These are phyloP conservation scores for Plecturocebus donacophilus DNA, from an alignment of 2,113 vertebrate species.

Conservation along the genomic window DNA sequence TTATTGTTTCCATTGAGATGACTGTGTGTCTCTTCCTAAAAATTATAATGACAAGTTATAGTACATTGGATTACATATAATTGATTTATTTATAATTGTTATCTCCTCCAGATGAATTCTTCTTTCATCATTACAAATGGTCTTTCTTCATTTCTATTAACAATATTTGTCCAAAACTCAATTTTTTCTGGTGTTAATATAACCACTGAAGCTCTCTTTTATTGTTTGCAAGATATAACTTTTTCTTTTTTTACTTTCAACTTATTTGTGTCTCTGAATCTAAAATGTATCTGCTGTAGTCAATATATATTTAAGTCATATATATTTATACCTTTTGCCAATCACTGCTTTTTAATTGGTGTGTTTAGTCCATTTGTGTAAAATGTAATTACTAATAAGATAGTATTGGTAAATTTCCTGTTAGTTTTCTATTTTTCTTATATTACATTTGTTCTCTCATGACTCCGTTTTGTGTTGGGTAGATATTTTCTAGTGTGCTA, in stretches of 20 bases:
- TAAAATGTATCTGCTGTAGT: background rate
- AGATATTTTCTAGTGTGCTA: background rate
- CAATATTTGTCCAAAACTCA: background rate
- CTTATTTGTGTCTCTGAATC: background rate
- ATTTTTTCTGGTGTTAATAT: background rate
- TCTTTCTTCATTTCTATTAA: background rate
- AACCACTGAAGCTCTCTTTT: background rate
- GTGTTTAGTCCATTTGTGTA: background rate
- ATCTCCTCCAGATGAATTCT: background rate
- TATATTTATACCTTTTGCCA: background rate
- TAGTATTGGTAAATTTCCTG: background rate
- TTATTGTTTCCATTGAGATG: background rate
- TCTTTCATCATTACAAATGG: background rate
- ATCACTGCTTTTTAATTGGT: background rate
- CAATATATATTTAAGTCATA: background rate
- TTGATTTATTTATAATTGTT: background rate
- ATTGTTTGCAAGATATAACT: background rate
- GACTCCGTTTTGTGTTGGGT: background rate
- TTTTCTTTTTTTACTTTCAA: background rate
- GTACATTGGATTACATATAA: background rate
- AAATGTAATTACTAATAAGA: background rate
- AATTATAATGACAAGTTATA: background rate
- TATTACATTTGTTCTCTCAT: background rate
- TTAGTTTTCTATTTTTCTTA: background rate
- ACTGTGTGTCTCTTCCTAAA: background rate